Conservation (phyloP, 2,797 vertebrate species). For the Lacerta agilis region DNA sequence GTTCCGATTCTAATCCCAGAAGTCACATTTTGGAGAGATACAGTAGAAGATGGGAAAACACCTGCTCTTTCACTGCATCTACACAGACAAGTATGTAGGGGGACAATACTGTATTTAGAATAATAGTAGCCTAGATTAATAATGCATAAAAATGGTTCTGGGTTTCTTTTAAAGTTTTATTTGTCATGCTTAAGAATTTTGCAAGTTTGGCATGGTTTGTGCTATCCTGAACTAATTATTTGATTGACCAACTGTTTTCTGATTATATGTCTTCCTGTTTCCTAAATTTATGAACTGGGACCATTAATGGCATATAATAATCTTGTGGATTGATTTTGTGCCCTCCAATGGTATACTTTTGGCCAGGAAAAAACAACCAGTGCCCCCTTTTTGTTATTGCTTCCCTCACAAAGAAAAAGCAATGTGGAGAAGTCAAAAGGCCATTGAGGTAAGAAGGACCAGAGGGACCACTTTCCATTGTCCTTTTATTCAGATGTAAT, state of each 20-base stretch:
- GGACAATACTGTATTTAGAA: background rate
- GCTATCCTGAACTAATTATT: background rate
- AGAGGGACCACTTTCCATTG: background rate
- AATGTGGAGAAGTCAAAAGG: no score
- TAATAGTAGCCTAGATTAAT: background rate
- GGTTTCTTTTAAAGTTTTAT: background rate
- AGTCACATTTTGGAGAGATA: slow-evolving; percentile 47
- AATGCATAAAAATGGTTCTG: background rate
- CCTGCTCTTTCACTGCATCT: slow-evolving; percentile 30
- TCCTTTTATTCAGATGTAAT: background rate
- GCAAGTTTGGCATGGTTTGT: background rate
- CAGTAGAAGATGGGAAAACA: slow-evolving; percentile 2
- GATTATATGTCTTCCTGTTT: background rate
- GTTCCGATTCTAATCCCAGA: slow-evolving; percentile 42
- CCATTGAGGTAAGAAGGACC: background rate
- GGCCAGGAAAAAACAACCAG: no score
- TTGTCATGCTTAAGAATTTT: background rate
- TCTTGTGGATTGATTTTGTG: background rate
- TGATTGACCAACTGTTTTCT: background rate
- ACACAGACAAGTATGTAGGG: background rate
- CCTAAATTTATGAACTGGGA: background rate
- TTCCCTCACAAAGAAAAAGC: background rate
- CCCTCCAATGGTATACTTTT: background rate
- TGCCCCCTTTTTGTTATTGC: background rate
- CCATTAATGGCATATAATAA: background rate